These are phyloP conservation scores for Hemicentrotus pulcherrimus DNA, from an alignment of 35 echinoderm and acorn worm species.

Conservation along the genomic window DNA sequence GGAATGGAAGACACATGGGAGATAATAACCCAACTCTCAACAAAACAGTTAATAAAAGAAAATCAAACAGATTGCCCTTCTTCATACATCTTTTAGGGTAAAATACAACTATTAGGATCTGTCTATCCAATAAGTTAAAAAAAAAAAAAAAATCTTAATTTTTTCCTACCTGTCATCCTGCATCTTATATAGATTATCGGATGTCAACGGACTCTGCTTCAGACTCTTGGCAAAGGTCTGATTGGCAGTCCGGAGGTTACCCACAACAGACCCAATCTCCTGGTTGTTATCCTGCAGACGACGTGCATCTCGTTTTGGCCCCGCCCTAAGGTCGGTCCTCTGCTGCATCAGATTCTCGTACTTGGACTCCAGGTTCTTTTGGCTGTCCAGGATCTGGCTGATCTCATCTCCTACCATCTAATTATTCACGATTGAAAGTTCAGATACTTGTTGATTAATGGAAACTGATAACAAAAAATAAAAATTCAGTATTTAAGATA, in stretches of 20 bases:
- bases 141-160: too few species aligned
- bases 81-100: too few species aligned
- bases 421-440: background rate
- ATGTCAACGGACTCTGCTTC: slow-evolving; percentile 94
- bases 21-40: too few species aligned
- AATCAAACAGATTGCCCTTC: too few species aligned
- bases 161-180: slow-evolving; percentile 84
- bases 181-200: slow-evolving; percentile 88
- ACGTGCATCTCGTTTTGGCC: slow-evolving; percentile 67
- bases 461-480: too few species aligned
- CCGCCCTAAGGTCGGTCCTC: slow-evolving; percentile 71
- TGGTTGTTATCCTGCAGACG: slow-evolving; percentile 65
- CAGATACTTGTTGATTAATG: too few species aligned
- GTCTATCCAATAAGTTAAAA: too few species aligned
- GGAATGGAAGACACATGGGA: too few species aligned
- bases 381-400: slow-evolving; percentile 85
- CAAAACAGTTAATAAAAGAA: too few species aligned
- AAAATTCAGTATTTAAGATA: too few species aligned
- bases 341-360: slow-evolving; percentile 90
- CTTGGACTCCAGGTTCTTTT: slow-evolving; percentile 81
- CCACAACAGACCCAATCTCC: slow-evolving; percentile 84
- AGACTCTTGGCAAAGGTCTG: slow-evolving; percentile 88
- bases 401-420: slow-evolving; percentile 99
- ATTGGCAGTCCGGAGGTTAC: slow-evolving; percentile 71
- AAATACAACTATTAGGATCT: too few species aligned